Conservation (phyloP, 2,113 vertebrate genomes). For the Balaeniceps rex region DNA sequence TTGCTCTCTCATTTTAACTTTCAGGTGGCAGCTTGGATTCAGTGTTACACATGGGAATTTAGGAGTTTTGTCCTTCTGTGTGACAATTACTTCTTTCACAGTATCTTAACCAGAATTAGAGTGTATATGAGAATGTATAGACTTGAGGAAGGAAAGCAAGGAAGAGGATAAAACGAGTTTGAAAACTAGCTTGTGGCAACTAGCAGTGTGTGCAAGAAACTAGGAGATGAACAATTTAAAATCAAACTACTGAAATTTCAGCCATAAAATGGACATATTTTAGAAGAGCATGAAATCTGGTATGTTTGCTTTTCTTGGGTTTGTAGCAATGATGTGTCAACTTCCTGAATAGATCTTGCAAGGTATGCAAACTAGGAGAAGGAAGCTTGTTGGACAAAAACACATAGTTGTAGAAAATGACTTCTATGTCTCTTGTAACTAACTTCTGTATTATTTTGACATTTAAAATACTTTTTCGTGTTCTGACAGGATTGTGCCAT, state of each 20-base stretch:
- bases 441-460: neutral
- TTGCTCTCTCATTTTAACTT: neutral
- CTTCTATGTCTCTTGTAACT: neutral
- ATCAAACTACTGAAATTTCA: neutral
- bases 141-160: neutral
- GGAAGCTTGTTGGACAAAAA: neutral
- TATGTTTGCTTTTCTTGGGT: neutral
- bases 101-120: neutral
- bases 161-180: neutral
- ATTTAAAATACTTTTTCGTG: neutral
- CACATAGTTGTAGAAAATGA: neutral
- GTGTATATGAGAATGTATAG: neutral
- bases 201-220: neutral
- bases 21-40: neutral
- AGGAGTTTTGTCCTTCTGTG: neutral
- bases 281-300: neutral
- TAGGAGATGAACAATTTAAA: neutral
- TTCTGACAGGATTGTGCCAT: neutral
- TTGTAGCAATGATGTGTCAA: neutral
- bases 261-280: neutral
- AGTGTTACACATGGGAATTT: neutral
- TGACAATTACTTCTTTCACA: neutral
- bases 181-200: neutral
- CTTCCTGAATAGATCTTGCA: neutral
- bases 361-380: neutral